Evolutionary conservation across 2,113 vertebrate genomes (phyloP).

Genomic region (Hippocampus abdominalis): DNA sequence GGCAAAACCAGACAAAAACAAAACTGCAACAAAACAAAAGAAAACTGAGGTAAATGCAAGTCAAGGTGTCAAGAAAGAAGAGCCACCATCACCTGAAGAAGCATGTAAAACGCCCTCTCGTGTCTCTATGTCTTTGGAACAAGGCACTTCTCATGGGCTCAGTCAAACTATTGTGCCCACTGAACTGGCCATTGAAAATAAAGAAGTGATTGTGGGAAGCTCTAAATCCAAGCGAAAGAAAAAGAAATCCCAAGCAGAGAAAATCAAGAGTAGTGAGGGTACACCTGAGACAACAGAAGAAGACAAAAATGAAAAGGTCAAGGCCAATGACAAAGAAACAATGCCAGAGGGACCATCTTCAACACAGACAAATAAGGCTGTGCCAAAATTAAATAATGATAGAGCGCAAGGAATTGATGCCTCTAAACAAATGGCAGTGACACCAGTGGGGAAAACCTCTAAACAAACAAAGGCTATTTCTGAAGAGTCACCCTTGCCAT

Average conservation of each 20-base stretch:
- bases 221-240: conserved; percentile 66
- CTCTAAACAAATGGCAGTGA: conserved; percentile 9
- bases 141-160: conserved; percentile 5
- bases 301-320: conserved; percentile 11
- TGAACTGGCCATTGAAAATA: conserved; percentile 29
- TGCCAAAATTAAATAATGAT: conserved; percentile 5
- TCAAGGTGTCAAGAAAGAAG: conserved; percentile 24
- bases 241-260: conserved; percentile 58
- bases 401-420: conserved; percentile 17
- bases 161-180: conserved; percentile 13
- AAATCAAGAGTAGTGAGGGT: conserved; percentile 24
- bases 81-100: conserved; percentile 4
- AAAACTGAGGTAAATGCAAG: conserved; percentile 12
- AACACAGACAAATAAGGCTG: conserved; percentile 10
- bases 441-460: neutral
- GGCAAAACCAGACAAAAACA: neutral
- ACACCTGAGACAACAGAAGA: conserved; percentile 9
- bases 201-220: conserved; percentile 31
- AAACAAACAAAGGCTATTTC: conserved; percentile 11
- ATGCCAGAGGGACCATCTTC: conserved; percentile 5
- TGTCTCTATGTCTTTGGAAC: neutral
- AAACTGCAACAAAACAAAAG: conserved; percentile 12
- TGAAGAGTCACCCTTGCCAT: conserved; percentile 4
- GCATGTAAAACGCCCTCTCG: conserved; percentile 3
- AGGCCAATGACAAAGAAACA: conserved; percentile 8